phyloP scores from a whole-genome alignment of 2,888 invertebrate genomes.

The Gortyna flavago region DNA sequence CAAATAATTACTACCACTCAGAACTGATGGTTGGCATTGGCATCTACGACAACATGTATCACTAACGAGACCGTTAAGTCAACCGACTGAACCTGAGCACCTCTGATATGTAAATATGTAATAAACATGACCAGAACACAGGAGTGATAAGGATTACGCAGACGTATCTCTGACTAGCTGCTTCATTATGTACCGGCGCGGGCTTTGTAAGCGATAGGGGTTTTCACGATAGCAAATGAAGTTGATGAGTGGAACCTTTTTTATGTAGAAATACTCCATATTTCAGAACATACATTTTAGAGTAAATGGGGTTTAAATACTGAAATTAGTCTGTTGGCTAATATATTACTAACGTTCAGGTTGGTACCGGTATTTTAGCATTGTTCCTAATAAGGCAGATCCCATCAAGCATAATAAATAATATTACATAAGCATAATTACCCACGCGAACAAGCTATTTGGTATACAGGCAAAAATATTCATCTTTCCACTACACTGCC shows the following conservation, averaged over 20 bases:
- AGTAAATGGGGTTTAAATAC: background rate
- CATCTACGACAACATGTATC: background rate
- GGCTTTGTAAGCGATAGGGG: constrained; percentile 39
- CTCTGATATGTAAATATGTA: background rate
- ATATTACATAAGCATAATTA: too few species aligned
- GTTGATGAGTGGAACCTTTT: constrained; percentile 35
- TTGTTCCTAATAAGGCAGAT: too few species aligned
- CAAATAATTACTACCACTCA: too few species aligned
- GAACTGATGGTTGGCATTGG: background rate
- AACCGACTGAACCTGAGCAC: background rate
- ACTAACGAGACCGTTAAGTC: background rate
- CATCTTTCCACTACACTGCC: too few species aligned
- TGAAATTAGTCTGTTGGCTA: background rate
- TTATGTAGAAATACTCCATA: constrained; percentile 8
- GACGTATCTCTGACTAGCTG: constrained; percentile 69
- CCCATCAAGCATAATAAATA: background rate
- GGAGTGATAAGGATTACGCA: constrained; percentile 60
- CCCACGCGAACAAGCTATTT: too few species aligned
- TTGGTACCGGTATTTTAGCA: too few species aligned
- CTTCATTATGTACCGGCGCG: constrained; percentile 53
- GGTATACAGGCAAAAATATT: too few species aligned
- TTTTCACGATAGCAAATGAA: constrained; percentile 22
- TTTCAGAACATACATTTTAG: background rate
- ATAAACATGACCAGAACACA: background rate
- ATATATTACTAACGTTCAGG: too few species aligned